A percentile compares a stretch with the other conserved stretches of the same genome.
Conservation (phyloP, 1,140 invertebrate genomes). For the Eufriesea mexicana region DNA sequence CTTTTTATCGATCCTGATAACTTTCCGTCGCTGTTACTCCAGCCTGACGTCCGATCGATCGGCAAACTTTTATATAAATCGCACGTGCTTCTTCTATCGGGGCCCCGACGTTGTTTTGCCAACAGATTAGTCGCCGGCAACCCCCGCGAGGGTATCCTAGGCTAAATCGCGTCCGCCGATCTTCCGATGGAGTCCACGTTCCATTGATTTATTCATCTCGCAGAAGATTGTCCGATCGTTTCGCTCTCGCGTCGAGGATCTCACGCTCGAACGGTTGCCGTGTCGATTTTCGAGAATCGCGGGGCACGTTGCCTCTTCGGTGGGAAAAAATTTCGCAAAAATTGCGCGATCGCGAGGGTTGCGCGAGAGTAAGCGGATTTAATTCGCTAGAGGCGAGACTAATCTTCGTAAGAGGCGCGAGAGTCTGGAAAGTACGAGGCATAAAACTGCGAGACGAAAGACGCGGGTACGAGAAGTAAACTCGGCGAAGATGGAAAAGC, state of each 20-base stretch:
- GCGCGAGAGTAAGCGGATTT: too few relatives aligned
- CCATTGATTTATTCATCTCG: slow-evolving; percentile 46
- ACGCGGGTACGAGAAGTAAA: slow-evolving; percentile 7
- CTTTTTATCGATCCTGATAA: slow-evolving; percentile 75
- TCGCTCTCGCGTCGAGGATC: too few relatives aligned
- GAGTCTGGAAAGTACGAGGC: slow-evolving; percentile 56
- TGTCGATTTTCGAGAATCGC: neutral
- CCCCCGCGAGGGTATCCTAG: slow-evolving; percentile 18
- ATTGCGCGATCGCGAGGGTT: too few relatives aligned
- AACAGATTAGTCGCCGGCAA: slow-evolving; percentile 63
- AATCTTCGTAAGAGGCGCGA: slow-evolving; percentile 62
- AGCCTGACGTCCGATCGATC: slow-evolving; percentile 43
- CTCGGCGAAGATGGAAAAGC: slow-evolving; percentile 69
- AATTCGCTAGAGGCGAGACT: slow-evolving; percentile 27
- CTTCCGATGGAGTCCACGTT: neutral
- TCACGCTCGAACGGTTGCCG: too few relatives aligned
- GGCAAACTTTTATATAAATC: slow-evolving; percentile 66
- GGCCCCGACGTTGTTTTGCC: slow-evolving; percentile 58
- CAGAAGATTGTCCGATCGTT: too few relatives aligned
- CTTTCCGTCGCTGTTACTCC: slow-evolving; percentile 45
- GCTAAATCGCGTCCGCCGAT: slow-evolving; percentile 14
- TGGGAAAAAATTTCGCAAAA: too few relatives aligned
- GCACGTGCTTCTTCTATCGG: slow-evolving; percentile 52
- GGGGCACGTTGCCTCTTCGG: too few relatives aligned
- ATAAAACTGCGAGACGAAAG: slow-evolving; percentile 57